phyloP scores from a whole-genome alignment of 2,797 vertebrate genomes.

The Yasuhikotakia modesta region DNA sequence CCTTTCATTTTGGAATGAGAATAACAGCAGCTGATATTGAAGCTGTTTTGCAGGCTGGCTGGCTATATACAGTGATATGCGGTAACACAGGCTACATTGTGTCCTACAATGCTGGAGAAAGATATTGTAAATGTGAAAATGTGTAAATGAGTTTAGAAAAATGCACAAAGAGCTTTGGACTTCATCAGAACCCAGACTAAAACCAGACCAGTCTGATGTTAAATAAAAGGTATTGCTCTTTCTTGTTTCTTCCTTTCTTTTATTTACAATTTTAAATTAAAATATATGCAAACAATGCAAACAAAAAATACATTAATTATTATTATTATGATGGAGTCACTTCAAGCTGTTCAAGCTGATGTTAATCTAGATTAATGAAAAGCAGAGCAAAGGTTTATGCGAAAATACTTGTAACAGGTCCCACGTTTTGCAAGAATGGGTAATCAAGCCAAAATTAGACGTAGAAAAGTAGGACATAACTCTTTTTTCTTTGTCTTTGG shows the following conservation, averaged over 20 bases:
- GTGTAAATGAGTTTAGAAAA: neutral
- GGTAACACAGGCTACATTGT: neutral
- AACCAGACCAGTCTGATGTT: neutral
- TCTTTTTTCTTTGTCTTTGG: too few species aligned
- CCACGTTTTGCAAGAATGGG: neutral
- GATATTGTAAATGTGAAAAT: neutral
- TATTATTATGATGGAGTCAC: slow-evolving; percentile 6
- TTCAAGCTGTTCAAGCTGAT: too few species aligned
- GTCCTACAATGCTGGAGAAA: neutral
- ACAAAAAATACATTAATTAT: neutral
- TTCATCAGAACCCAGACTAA: neutral
- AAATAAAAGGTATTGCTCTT: neutral
- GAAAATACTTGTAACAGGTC: neutral
- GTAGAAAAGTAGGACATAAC: too few species aligned
- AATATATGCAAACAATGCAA: too few species aligned
- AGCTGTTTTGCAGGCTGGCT: neutral
- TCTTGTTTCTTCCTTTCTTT: neutral
- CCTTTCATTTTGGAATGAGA: neutral
- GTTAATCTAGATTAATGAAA: neutral
- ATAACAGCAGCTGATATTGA: neutral
- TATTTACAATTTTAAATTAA: neutral
- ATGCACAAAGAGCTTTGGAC: slow-evolving; percentile 14
- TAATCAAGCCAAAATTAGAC: neutral
- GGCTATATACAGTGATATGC: neutral
- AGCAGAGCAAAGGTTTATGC: neutral